Percentiles rank a stretch among this genome's conserved stretches.
These are phyloP conservation scores for Microdon myrmicae DNA, from an alignment of 2,888 invertebrate genomes.

Conservation along the genomic window DNA sequence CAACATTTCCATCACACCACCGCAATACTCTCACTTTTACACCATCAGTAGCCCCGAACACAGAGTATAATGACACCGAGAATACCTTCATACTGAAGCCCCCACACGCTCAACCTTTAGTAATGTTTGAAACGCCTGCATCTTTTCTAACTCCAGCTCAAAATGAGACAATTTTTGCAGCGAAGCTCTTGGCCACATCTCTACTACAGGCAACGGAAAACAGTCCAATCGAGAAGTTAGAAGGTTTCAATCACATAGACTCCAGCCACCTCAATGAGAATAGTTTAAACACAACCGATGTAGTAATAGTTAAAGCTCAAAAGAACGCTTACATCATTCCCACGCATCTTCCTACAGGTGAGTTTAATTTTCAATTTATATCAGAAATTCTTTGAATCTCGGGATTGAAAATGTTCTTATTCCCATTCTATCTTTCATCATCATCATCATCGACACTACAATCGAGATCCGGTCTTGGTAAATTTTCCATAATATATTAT, in stretches of 20 bases:
- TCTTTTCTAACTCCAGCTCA: slow-evolving; percentile 41
- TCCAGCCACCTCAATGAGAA: slow-evolving; percentile 13
- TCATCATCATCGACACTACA: no score
- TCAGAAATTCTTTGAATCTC: no score
- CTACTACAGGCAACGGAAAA: slow-evolving; percentile 50
- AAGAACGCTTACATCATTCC: slow-evolving; percentile 56
- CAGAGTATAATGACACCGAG: not conserved
- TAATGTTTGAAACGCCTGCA: slow-evolving; percentile 51
- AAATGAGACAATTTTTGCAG: slow-evolving; percentile 53
- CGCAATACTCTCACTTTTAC: not conserved
- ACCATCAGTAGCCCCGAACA: not conserved
- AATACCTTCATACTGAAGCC: not conserved
- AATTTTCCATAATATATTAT: no score
- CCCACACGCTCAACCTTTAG: slow-evolving; percentile 14
- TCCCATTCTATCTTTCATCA: no score
- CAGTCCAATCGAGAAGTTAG: slow-evolving; percentile 18
- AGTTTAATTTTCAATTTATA: no score
- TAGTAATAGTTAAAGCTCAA: slow-evolving; percentile 54
- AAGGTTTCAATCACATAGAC: slow-evolving; percentile 24
- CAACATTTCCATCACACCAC: slow-evolving; percentile 14
- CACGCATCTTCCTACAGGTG: slow-evolving; percentile 41
- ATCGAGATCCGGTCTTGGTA: no score
- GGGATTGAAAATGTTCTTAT: no score
- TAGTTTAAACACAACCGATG: slow-evolving; percentile 49
- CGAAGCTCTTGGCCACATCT: slow-evolving; percentile 51